A percentile compares a stretch with the other conserved stretches of the same genome.
Conservation (phyloP, 2,888 invertebrate species). For the Drosophila flavopinicola region DNA sequence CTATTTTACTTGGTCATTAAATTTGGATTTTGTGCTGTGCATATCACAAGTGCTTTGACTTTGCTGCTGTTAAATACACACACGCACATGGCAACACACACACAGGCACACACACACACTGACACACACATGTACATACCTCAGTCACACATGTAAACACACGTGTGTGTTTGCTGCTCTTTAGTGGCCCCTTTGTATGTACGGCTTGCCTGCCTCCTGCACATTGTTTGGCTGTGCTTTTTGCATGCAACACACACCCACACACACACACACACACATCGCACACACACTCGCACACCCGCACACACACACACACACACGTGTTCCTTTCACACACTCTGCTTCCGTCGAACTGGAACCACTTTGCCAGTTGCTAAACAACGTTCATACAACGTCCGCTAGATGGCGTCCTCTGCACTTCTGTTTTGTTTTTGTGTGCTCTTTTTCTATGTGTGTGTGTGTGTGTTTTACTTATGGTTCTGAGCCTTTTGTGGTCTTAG, state of each 20-base stretch:
- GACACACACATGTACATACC: conserved; percentile 26
- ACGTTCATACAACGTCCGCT: conserved; percentile 40
- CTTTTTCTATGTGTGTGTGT: background rate
- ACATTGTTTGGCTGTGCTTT: conserved; percentile 56
- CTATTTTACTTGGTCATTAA: conserved; percentile 79
- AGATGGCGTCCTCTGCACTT: conserved; percentile 31
- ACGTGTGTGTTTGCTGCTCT: conserved; percentile 36
- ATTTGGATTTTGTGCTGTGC: conserved; percentile 74
- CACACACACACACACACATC: background rate
- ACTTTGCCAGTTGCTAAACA: conserved; percentile 43
- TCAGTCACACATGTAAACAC: background rate
- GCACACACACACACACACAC: background rate
- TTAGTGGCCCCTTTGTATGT: conserved; percentile 64
- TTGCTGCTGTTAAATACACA: conserved; percentile 67
- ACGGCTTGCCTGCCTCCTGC: conserved; percentile 15
- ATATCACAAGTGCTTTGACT: conserved; percentile 73
- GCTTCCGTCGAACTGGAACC: conserved; percentile 30
- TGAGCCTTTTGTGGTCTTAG: conserved; percentile 65
- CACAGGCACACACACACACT: conserved; percentile 16
- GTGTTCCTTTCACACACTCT: conserved; percentile 16
- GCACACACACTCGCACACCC: no score
- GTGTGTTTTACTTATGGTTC: conserved; percentile 63
- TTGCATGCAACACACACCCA: conserved; percentile 46
- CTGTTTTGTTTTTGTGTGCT: conserved; percentile 33
- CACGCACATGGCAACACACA: conserved; percentile 33